Percentiles rank a stretch among this genome's conserved stretches.
Evolutionary conservation across 2,797 vertebrate species (phyloP).

Genomic region (Lepus oiostolus): DNA sequence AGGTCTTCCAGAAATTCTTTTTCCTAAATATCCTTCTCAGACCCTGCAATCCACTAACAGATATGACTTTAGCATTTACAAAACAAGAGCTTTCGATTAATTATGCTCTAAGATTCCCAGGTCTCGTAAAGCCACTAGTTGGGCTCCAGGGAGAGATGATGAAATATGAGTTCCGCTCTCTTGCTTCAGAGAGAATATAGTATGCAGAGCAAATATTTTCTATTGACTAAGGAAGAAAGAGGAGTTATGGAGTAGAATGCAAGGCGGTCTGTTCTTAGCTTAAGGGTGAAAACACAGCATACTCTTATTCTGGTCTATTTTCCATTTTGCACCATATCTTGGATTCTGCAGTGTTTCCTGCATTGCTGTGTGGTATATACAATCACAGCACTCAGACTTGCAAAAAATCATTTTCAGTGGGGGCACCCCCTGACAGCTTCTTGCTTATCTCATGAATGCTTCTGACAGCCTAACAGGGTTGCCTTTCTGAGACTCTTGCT

Average conservation of each 20-base stretch:
- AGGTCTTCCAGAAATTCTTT: background rate
- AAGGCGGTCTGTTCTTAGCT: background rate
- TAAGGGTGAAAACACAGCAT: background rate
- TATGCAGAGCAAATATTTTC: background rate
- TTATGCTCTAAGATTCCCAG: background rate
- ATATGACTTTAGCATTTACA: background rate
- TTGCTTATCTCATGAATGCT: background rate
- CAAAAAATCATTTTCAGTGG: background rate
- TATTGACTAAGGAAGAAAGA: constrained; percentile 5
- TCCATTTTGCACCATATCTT: background rate
- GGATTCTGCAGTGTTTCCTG: background rate
- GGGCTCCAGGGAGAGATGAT: background rate
- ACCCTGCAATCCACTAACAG: background rate
- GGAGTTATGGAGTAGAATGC: background rate
- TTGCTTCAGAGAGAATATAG: background rate
- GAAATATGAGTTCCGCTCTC: background rate
- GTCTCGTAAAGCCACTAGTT: background rate
- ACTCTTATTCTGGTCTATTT: background rate
- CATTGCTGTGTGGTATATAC: background rate
- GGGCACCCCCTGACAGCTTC: background rate
- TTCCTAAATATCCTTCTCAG: background rate
- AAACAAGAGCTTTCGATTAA: background rate
- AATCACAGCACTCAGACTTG: background rate
- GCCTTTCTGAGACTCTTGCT: background rate
- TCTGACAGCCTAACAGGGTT: background rate